Evolutionary conservation across 2,797 vertebrate genomes (phyloP), one percentile per base, ranked within the genome.

Genomic region (Euthynnus affinis): DNA sequence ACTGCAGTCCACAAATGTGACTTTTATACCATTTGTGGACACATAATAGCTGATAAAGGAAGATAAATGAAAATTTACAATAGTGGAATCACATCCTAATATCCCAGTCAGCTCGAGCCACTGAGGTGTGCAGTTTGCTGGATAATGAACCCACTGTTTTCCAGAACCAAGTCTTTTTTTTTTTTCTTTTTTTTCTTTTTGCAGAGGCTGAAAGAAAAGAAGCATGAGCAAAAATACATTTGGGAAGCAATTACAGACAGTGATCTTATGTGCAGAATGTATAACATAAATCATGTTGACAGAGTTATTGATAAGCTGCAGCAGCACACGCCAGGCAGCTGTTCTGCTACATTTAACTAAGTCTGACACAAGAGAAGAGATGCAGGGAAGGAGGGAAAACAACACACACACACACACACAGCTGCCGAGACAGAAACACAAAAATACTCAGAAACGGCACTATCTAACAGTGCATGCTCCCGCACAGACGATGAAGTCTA

Each of bases 261-360:
- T 66, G 87, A 89, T 92, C 82, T 82, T 73, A 86, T 85, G 87
- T 87, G 83, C 77, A 79, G 78, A 92, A 89, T 80, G 86, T 79
- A 67, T 71, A 82, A 64, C 87, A 89, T 93, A 91, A 90, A 93
- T 94, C 92, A 91, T 60, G 72, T 81, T 89, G 92, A 91, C 90
- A 90, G 84, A 78, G 88, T 91, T 92, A 91, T 93, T 92, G 92
- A 92, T 93, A 91, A 92, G 89, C 89, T 84, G 88, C 83, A 78
- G 37, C 76, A 53, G 85, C 86, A 78, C 84, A 62, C 83, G 77
- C 59, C 83, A 86, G 86, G 88, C 91, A 81, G 90, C 90, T 92
- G 92, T 90, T 92, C 87, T 85, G 89, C 90, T 88, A 90, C 92
- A 90, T 92, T 93, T 90, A 93, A 90, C 90, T 69, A 89, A 88